Evolutionary conservation across 2,113 vertebrate species (phyloP), one percentile per base, ranked within the genome.

Genomic region (Atrichornis clamosus): DNA sequence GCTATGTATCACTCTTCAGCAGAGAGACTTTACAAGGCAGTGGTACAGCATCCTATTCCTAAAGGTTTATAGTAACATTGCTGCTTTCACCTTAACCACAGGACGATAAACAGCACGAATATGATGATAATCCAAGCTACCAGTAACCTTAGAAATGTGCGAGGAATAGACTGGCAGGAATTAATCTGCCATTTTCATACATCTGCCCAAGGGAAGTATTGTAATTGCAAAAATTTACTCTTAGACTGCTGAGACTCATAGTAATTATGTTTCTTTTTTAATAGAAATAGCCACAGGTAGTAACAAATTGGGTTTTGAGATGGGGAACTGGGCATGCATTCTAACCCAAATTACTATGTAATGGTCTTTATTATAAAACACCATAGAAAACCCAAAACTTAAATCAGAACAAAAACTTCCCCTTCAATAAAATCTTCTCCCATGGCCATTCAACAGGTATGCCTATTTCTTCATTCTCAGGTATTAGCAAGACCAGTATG

Each of bases 231-330:
- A 98, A 98, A 98, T 97, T 97, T 98, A 97, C 97, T 97, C 90
- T 94, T 97, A 95, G 96, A 98, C 97, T 98, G 98, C 98, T 98
- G 98, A 98, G 98, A 98, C 96, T 97, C 97, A 93, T 97, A 97
- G 95, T 97, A 98, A 98, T 98, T 98, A 98, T 97, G 96, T 92
- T 98, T 97, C 94, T 95, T 98, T 98, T 98, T 97, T 93, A 98
- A 98, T 97, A 98, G 97, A 98, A 98, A 98, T 98, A 98, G 98
- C 98, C 98, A 98, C 97, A 98, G 98, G 98, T 98, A 98, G 98
- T 97, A 97, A 97, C 97, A 98, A 98, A 98, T 98, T 97, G 97
- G 87, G 97, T 98, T 98, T 97, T 96, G 93, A 98, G 95, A 97
- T 93, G 84, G 90, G 94, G 90, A 98, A 97, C 93, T 89, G 96